These are phyloP conservation scores for Pagetopsis macropterus DNA, from an alignment of 2,797 vertebrate species.

Conservation along the genomic window DNA sequence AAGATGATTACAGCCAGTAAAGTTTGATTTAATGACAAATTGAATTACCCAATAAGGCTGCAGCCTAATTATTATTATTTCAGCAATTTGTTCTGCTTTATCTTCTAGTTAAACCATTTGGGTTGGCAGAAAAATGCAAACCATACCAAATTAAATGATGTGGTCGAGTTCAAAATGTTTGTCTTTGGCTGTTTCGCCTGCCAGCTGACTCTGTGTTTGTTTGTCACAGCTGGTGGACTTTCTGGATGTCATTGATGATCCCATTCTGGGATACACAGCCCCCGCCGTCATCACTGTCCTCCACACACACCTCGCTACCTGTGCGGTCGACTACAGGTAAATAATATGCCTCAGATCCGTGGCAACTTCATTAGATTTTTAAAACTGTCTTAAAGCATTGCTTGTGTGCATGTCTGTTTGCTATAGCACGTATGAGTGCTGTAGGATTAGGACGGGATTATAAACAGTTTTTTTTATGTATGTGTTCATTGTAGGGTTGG, in stretches of 20 bases:
- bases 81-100: slow-evolving; percentile 6
- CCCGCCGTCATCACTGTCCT: slow-evolving; percentile 92
- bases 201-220: slow-evolving; percentile 9
- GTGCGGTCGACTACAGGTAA: slow-evolving; percentile 93
- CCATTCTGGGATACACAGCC: slow-evolving; percentile 91
- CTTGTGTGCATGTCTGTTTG: neutral
- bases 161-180: neutral
- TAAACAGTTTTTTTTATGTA: neutral
- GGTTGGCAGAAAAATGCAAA: slow-evolving; percentile 5
- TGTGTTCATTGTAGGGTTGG: neutral
- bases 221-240: slow-evolving; percentile 88
- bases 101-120: slow-evolving; percentile 21
- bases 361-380: neutral
- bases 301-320: slow-evolving; percentile 91
- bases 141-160: neutral
- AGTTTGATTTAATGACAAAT: slow-evolving; percentile 17
- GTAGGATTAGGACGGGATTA: neutral
- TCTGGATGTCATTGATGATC: slow-evolving; percentile 91
- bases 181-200: neutral
- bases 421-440: neutral
- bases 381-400: neutral
- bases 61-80: slow-evolving; percentile 1
- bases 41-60: neutral
- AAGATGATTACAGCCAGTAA: slow-evolving; percentile 17
- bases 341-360: neutral